phyloP scores from a whole-genome alignment of 2,797 vertebrate species.

The Malurus leucopterus region DNA sequence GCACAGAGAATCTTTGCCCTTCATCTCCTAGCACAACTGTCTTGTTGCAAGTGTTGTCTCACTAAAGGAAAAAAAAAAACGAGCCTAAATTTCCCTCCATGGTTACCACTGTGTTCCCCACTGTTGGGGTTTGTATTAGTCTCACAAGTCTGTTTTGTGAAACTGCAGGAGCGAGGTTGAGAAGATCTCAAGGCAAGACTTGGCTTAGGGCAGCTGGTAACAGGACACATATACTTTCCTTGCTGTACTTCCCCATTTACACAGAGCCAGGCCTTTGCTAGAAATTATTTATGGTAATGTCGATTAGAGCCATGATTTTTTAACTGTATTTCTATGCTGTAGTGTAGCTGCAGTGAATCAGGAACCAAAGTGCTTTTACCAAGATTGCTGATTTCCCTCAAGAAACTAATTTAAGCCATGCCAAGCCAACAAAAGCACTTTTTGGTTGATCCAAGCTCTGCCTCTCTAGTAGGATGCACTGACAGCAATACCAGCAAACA shows the following conservation, averaged over 20 bases:
- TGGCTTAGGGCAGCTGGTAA: background rate
- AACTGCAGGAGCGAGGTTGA: background rate
- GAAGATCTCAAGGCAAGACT: background rate
- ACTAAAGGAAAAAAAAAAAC: background rate
- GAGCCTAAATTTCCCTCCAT: background rate
- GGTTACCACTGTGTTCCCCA: background rate
- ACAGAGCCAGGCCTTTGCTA: conserved; percentile 43
- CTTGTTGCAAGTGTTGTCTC: conserved; percentile 30
- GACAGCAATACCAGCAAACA: conserved; percentile 20
- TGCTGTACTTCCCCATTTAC: conserved; percentile 25
- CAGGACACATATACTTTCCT: conserved; percentile 11
- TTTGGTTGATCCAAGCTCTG: conserved; percentile 32
- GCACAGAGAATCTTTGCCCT: conserved; percentile 33
- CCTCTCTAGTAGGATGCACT: conserved; percentile 18
- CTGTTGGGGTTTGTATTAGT: background rate
- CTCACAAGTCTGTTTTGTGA: background rate
- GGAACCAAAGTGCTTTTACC: conserved; percentile 60
- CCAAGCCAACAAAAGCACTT: conserved; percentile 56
- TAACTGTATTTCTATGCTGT: conserved; percentile 54
- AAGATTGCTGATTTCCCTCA: conserved; percentile 61
- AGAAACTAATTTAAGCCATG: conserved; percentile 55
- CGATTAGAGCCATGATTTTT: conserved; percentile 64
- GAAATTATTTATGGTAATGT: conserved; percentile 63
- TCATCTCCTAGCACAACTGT: conserved; percentile 48
- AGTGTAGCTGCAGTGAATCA: conserved; percentile 46